These are phyloP conservation scores for Limnephilus auricula DNA, from an alignment of 2,888 invertebrate species.

Conservation along the genomic window DNA sequence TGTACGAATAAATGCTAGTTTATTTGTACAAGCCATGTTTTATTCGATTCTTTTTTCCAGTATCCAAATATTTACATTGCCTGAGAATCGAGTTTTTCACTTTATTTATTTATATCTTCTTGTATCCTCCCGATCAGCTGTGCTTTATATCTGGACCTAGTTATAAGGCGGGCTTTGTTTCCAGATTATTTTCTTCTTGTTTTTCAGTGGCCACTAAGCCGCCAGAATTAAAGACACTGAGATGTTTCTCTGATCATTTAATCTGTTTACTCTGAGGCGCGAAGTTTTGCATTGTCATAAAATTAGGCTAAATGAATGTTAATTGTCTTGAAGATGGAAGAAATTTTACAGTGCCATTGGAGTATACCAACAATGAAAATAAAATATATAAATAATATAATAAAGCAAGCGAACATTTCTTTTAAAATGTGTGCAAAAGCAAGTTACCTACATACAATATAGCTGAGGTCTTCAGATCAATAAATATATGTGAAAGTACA, in stretches of 20 bases:
- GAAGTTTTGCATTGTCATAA: not conserved
- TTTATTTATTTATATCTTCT: not conserved
- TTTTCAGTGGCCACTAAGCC: not conserved
- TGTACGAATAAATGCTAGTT: not conserved
- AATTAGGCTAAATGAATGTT: not conserved
- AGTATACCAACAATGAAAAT: not conserved
- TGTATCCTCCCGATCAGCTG: not conserved
- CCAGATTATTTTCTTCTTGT: not conserved
- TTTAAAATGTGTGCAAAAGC: not conserved
- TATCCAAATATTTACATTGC: not conserved
- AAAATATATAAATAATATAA: too few species aligned
- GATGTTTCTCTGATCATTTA: not conserved
- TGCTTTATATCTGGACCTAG: not conserved
- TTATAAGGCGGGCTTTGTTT: not conserved
- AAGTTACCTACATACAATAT: not conserved
- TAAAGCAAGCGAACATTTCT: not conserved
- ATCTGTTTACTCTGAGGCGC: not conserved
- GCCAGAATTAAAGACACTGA: not conserved
- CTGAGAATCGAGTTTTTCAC: not conserved
- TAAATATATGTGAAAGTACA: too few species aligned
- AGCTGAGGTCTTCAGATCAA: too few species aligned
- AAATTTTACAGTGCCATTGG: not conserved
- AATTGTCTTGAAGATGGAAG: not conserved
- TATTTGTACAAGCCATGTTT: not conserved
- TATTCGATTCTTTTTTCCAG: not conserved